Conservation (phyloP, 2,888 invertebrate species). For the Agelastica alni region DNA sequence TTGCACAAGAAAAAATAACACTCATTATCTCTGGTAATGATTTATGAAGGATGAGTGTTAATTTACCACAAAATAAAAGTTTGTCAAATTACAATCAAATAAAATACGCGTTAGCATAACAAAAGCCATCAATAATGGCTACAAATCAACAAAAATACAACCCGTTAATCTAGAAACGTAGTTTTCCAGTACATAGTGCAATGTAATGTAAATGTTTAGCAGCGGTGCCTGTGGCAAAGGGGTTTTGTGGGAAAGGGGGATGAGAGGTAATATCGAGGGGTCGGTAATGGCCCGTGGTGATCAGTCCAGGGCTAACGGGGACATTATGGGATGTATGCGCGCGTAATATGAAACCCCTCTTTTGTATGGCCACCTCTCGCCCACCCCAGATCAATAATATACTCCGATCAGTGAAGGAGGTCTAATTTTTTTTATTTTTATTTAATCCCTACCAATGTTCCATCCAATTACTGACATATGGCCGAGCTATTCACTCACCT, state of each 20-base stretch:
- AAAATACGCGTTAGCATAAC: no score
- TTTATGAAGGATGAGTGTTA: no score
- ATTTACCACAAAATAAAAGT: no score
- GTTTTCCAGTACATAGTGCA: not conserved
- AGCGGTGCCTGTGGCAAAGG: conserved; percentile 11
- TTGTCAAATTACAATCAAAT: no score
- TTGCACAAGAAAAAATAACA: no score
- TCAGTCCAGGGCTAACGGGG: conserved; percentile 44
- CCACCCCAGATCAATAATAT: conserved; percentile 27
- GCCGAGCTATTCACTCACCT: no score
- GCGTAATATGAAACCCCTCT: conserved; percentile 37
- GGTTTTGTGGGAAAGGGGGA: not conserved
- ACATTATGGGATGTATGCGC: conserved; percentile 47
- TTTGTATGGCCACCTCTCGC: conserved; percentile 36
- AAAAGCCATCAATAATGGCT: not conserved
- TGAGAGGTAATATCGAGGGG: conserved; percentile 17
- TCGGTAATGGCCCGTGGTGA: conserved; percentile 36
- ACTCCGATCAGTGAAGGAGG: conserved; percentile 8
- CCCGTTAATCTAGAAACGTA: not conserved
- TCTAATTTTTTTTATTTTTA: no score
- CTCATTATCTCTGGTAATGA: no score
- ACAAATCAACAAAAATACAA: not conserved
- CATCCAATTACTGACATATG: no score
- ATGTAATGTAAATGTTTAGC: conserved; percentile 6
- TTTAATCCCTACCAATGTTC: no score